Evolutionary conservation across 1,140 invertebrate species (phyloP), one percentile per base, ranked within the genome.

Genomic region (Vanessa atalanta): DNA sequence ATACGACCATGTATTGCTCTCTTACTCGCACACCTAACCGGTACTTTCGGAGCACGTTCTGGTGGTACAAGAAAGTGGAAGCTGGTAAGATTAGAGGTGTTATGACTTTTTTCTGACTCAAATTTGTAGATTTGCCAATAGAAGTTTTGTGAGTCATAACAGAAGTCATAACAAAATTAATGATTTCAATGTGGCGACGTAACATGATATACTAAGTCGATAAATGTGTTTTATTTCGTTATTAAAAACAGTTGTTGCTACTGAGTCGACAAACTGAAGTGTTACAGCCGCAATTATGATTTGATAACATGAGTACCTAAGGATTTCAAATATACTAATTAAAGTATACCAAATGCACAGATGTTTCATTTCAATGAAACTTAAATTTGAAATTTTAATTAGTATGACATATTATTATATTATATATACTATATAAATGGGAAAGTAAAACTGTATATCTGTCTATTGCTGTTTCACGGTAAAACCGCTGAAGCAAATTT

Each of bases 1-100:
- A 26, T 70, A 69, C 23, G 48, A 14, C 20, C 15, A 23, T 53
- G 23, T 72, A 73, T 68, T 37, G 43, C 61, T 61, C 47, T 84
- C 79, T 74, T 75, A 50, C 76, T 78, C 78, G 48, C 71, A 70
- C 79, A 78, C 71, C 73, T 79, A 88, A 88, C 86, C 84, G 84
- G 84, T 86, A 65, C 68, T 73, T 73, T 73, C 65, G 50, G 68
- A 69, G 70, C 72, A 70, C 50, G 64, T 71, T 72, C 57, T 37
- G 26, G 16, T 61, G 23, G 26, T 76, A 72, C 68, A 76, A 70
- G 73, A 71, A 70, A 78, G 77, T 73, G 70, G 73, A 73, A 79
- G 70, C 73, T 70, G 65, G 68, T 68, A 60, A 76, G 73, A 71
- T 71, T 65, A 71, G 60, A 63, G 20, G 60, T 63, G 68, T 43